Evolutionary conservation across 2,888 invertebrate species (phyloP).

Genomic region (Limenitis camilla): DNA sequence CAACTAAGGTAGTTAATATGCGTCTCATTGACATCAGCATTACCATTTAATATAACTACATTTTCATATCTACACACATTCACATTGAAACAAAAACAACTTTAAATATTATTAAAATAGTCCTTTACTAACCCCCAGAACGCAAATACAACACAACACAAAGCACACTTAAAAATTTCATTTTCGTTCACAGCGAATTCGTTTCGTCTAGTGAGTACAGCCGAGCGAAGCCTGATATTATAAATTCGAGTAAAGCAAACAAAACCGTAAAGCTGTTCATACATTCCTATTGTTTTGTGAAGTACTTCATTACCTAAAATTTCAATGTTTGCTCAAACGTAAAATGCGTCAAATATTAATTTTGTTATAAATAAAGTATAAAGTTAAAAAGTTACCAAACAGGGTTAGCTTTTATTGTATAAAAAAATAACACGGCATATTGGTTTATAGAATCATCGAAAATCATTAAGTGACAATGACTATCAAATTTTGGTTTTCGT

Average conservation of each 20-base stretch:
- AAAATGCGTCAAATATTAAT: conserved; percentile 16
- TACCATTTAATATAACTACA: too few relatives aligned
- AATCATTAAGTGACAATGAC: too few relatives aligned
- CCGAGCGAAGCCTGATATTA: conserved; percentile 32
- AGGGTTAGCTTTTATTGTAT: too few relatives aligned
- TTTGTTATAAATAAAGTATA: neutral
- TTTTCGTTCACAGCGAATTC: conserved; percentile 10
- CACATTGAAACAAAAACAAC: too few relatives aligned
- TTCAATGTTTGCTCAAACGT: conserved; percentile 17
- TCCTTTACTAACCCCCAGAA: conserved; percentile 14
- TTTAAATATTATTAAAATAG: neutral
- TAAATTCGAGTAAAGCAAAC: conserved; percentile 33
- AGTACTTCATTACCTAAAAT: conserved; percentile 19
- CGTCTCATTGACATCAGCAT: too few relatives aligned
- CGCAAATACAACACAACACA: conserved; percentile 18
- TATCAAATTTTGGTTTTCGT: too few relatives aligned
- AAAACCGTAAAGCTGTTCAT: conserved; percentile 42
- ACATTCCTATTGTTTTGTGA: conserved; percentile 36
- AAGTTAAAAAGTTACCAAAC: too few relatives aligned
- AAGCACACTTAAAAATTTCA: conserved; percentile 14
- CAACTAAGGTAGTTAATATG: too few relatives aligned
- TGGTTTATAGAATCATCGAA: too few relatives aligned
- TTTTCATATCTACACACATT: too few relatives aligned
- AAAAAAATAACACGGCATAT: too few relatives aligned
- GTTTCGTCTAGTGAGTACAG: conserved; percentile 11